These are phyloP conservation scores for Epistrophella euchroma DNA, from an alignment of 2,888 invertebrate species.

Conservation along the genomic window DNA sequence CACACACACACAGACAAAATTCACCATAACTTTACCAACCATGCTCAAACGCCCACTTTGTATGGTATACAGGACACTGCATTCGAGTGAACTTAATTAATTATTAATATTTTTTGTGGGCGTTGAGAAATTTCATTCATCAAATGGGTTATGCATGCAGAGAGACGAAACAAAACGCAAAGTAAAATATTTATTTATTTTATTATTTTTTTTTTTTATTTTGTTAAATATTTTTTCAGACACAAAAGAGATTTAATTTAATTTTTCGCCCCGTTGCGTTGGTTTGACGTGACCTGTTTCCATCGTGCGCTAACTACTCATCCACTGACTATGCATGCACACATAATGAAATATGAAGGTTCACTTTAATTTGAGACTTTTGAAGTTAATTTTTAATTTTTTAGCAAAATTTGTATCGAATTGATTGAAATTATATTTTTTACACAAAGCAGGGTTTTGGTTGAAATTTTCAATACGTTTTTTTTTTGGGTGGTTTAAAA, in stretches of 20 bases:
- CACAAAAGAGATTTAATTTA: slow-evolving; percentile 34
- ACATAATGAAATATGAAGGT: too few species aligned
- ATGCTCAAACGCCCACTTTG: not conserved
- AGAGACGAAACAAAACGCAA: not conserved
- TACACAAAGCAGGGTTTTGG: too few species aligned
- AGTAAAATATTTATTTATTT: slow-evolving; percentile 5
- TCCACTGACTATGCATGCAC: not conserved
- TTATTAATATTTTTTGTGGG: slow-evolving; percentile 47
- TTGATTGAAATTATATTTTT: not conserved
- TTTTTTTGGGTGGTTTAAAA: too few species aligned
- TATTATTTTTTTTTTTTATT: not conserved
- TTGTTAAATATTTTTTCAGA: not conserved
- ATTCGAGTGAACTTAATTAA: slow-evolving; percentile 37
- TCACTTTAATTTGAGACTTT: slow-evolving; percentile 7
- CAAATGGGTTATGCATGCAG: slow-evolving; percentile 31
- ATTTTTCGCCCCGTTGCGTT: not conserved
- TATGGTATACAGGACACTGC: not conserved
- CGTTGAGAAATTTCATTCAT: slow-evolving; percentile 35
- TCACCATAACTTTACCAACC: not conserved
- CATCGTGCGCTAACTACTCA: not conserved
- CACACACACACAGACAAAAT: not conserved
- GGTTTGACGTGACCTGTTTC: not conserved
- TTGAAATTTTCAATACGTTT: too few species aligned
- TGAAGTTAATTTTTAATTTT: not conserved
- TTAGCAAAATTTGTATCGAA: not conserved